Conservation (phyloP, 2,113 vertebrate species). For the Macaca mulatta region DNA sequence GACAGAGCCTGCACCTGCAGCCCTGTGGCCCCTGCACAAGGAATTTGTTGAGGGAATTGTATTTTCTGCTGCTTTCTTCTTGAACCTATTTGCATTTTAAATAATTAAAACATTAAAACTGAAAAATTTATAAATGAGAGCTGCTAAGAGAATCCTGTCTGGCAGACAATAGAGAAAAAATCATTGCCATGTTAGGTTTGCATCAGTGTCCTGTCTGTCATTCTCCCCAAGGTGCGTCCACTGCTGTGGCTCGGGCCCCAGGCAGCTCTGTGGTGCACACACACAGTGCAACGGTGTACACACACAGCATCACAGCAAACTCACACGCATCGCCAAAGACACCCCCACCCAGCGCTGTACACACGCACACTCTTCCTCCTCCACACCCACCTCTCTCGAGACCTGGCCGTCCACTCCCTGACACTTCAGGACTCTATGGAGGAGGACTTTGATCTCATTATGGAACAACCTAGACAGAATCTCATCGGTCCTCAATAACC, state of each 20-base stretch:
- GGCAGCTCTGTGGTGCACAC: neutral
- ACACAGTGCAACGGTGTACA: fast-evolving
- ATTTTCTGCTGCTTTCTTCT: constrained; percentile 84
- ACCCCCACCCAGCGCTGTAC: too few relatives aligned
- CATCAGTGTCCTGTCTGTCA: constrained; percentile 84
- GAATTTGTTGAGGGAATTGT: constrained; percentile 83
- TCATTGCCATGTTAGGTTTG: constrained; percentile 79
- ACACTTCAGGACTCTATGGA: constrained; percentile 71
- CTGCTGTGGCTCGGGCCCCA: constrained; percentile 70
- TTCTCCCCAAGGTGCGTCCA: constrained; percentile 82
- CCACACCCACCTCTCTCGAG: neutral
- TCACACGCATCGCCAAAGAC: neutral
- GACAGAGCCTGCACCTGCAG: neutral
- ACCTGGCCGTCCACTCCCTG: neutral
- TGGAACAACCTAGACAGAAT: constrained; percentile 87
- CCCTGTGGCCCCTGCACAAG: constrained; percentile 61
- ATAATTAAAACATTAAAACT: constrained; percentile 91
- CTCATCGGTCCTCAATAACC: neutral
- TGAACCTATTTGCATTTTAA: constrained; percentile 90
- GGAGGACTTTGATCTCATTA: constrained; percentile 81
- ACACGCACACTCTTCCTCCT: neutral
- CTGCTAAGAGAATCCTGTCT: constrained; percentile 83
- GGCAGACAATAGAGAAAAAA: constrained; percentile 85
- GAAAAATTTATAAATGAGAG: constrained; percentile 90
- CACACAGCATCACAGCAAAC: too few relatives aligned